Conservation (phyloP, 2,113 vertebrate species). For the Otolemur garnettii region DNA sequence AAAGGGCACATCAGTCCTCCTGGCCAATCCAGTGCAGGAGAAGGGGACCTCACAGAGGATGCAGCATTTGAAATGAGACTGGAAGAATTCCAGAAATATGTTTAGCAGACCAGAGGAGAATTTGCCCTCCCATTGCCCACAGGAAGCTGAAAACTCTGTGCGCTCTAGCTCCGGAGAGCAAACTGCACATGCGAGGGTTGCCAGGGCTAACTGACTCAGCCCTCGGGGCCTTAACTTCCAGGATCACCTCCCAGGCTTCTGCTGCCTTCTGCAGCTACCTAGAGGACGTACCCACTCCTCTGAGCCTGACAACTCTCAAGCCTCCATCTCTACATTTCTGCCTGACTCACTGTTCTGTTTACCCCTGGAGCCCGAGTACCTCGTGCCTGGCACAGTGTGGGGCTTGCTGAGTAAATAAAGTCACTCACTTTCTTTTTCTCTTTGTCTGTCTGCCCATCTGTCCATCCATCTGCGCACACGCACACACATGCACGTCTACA, state of each 20-base stretch:
- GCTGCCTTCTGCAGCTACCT: not conserved
- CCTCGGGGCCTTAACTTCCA: not conserved
- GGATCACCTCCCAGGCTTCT: not conserved
- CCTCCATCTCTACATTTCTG: not conserved
- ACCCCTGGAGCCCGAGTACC: not conserved
- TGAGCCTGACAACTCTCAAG: too few relatives aligned
- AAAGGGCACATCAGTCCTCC: not conserved
- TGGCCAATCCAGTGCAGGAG: too few relatives aligned
- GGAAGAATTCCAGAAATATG: not conserved
- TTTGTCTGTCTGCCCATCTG: not conserved
- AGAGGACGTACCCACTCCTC: not conserved
- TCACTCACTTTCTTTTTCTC: not conserved
- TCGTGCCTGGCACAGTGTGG: too few relatives aligned
- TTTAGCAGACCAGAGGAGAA: not conserved
- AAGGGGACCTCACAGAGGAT: not conserved
- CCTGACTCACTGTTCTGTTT: not conserved
- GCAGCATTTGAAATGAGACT: not conserved
- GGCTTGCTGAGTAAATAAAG: not conserved
- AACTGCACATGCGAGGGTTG: not conserved
- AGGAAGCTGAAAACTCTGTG: not conserved
- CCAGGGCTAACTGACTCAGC: too few relatives aligned
- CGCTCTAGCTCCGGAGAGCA: not conserved
- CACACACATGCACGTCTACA: not conserved
- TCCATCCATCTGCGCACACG: not conserved
- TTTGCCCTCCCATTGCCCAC: not conserved